Evolutionary conservation across 2,797 vertebrate genomes (phyloP), one percentile per base, ranked within the genome.

Genomic region (Onychomys leucogaster): DNA sequence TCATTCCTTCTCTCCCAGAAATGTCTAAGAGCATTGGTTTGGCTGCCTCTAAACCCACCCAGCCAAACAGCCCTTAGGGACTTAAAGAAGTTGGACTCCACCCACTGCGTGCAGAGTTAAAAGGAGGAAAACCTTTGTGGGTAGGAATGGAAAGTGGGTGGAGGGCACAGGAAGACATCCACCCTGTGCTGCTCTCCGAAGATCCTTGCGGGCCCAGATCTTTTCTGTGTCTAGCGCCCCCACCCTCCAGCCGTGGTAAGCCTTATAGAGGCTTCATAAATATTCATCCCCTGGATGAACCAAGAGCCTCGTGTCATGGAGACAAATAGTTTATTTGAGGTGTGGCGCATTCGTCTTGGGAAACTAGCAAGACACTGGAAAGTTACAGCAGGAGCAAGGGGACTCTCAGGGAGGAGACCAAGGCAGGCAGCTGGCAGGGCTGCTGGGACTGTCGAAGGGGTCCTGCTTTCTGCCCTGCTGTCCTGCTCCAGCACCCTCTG

Each of bases 311-410:
- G 89, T 95, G 94, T 95, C 90, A 95, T 97, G 96, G 96, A 81
- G 92, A 88, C 90, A 94, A 97, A 96, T 89, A 97, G 88, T 94
- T 97, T 96, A 52, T 85, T 91, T 75, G 96, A 97, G 98, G 97
- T 71, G 98, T 95, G 97, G 98, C 83, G 23, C 46, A 0, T 76
- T 88, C 76, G 12, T 94, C 98, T 97, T 97, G 94, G 92, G 96
- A 97, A 98, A 98, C 94, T 95, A 95, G 19, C 81, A 67, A 92
- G 94, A 83, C 75, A 81, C 94, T 97, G 97, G 96, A 97, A 97
- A 98, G 90, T 98, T 98, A 95, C 97, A 96, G 78, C 84, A 90
- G 41, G 25, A 63, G 76, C 41, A 14, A 14, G 69, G 67, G 85
- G 85, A 37, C 84, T 37, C 13, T 37, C 84, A 55, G 34, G 46